These are phyloP conservation scores for Percopsis omiscomaycus DNA, from an alignment of 2,797 vertebrate genomes.

Conservation along the genomic window DNA sequence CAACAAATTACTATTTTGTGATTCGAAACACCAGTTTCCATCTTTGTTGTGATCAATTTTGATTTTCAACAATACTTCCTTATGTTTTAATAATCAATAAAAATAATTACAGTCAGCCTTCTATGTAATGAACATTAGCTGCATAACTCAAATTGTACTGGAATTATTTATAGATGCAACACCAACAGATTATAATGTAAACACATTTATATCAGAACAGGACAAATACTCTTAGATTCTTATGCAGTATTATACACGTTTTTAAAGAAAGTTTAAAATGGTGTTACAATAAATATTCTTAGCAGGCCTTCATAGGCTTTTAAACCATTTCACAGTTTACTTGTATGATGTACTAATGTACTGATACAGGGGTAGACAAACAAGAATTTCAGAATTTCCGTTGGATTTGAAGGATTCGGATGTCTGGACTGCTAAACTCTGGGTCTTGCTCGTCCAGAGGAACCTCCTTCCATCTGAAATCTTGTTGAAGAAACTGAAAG, in stretches of 20 bases:
- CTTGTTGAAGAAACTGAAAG: slow-evolving; percentile 82
- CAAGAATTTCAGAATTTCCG: slow-evolving; percentile 46
- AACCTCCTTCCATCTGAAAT: slow-evolving; percentile 87
- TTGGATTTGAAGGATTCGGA: slow-evolving; percentile 83
- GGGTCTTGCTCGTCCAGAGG: slow-evolving; percentile 88
- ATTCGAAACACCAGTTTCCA: no score
- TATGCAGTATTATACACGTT: no score
- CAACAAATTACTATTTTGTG: no score
- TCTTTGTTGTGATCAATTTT: neutral
- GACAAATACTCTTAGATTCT: no score
- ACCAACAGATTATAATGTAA: no score
- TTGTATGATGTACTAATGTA: neutral
- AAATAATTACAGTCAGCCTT: neutral
- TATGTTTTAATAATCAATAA: neutral
- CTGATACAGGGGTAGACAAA: slow-evolving; percentile 8
- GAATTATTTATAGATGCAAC: no score
- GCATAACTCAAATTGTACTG: neutral
- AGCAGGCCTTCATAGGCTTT: neutral
- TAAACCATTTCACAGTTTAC: slow-evolving; percentile 6
- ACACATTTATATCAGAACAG: no score
- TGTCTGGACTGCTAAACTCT: slow-evolving; percentile 92
- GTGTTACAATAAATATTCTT: neutral
- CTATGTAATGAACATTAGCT: slow-evolving; percentile 8
- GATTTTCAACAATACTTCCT: neutral
- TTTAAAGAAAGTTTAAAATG: no score